Evolutionary conservation across 2,888 invertebrate species (phyloP).

Genomic region (Plagodis dolabraria): DNA sequence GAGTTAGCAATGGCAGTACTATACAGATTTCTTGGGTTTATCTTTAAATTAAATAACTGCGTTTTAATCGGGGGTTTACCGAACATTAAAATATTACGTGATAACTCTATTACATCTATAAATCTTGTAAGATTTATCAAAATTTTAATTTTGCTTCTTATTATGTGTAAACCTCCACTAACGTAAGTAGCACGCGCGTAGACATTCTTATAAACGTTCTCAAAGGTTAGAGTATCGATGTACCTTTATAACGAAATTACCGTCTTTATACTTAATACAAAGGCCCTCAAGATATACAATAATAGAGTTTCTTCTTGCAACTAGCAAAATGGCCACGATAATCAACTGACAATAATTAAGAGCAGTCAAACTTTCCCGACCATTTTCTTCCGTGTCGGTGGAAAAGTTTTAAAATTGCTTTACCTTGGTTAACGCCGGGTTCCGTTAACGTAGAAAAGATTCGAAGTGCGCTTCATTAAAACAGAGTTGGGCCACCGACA

Average conservation of each 20-base stretch:
- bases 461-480: slow-evolving; percentile 77
- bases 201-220: not conserved
- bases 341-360: slow-evolving; percentile 68
- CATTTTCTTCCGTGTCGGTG: slow-evolving; percentile 60
- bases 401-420: slow-evolving; percentile 68
- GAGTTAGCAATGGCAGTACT: no score
- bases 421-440: slow-evolving; percentile 59
- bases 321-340: slow-evolving; percentile 51
- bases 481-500: slow-evolving; percentile 63
- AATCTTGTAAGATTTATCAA: no score
- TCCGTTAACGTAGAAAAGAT: slow-evolving; percentile 63
- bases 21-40: no score
- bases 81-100: no score
- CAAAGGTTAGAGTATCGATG: not conserved
- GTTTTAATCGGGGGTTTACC: no score
- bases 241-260: not conserved
- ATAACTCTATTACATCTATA: no score
- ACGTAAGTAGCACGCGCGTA: no score
- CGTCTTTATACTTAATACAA: slow-evolving; percentile 13
- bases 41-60: no score
- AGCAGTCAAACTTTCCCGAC: slow-evolving; percentile 60
- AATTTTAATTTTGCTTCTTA: no score
- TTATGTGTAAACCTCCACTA: no score
- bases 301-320: slow-evolving; percentile 38
- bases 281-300: slow-evolving; percentile 33